A percentile compares a stretch with the other conserved stretches of the same genome.
phyloP scores from a whole-genome alignment of 2,888 invertebrate species.

The Chymomyza amoena region DNA sequence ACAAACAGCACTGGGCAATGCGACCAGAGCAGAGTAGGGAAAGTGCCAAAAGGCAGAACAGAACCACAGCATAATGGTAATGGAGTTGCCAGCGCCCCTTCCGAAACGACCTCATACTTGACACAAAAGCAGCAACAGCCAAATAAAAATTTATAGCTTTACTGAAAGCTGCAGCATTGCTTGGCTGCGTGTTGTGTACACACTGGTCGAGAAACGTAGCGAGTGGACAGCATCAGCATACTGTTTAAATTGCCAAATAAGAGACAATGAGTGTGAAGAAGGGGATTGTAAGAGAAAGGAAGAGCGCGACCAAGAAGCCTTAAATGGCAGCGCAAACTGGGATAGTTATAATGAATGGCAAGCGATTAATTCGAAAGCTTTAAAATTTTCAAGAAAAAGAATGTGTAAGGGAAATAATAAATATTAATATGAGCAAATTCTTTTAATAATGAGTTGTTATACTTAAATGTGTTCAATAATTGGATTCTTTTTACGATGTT shows the following conservation, averaged over 20 bases:
- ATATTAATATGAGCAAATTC: background rate
- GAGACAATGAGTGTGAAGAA: background rate
- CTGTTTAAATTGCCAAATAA: background rate
- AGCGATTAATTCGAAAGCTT: background rate
- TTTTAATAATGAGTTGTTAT: background rate
- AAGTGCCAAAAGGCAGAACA: slow-evolving; percentile 16
- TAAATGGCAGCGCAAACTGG: background rate
- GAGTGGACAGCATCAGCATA: background rate
- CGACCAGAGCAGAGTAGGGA: background rate
- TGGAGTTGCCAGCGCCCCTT: slow-evolving; percentile 24
- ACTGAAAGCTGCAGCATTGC: slow-evolving; percentile 62
- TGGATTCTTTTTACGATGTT: background rate
- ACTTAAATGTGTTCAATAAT: background rate
- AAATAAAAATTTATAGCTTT: slow-evolving; percentile 71
- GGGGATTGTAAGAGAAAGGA: background rate
- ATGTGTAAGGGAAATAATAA: background rate
- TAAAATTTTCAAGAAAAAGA: background rate
- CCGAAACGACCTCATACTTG: slow-evolving; percentile 42
- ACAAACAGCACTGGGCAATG: slow-evolving; percentile 50
- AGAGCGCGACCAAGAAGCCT: background rate
- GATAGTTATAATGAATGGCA: background rate
- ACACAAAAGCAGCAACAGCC: slow-evolving; percentile 67
- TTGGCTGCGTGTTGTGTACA: slow-evolving; percentile 12
- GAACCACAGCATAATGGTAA: slow-evolving; percentile 61
- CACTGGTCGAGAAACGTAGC: slow-evolving; percentile 20